These are phyloP conservation scores for Euura saliciscinereae DNA, from an alignment of 1,140 invertebrate genomes.

Conservation along the genomic window DNA sequence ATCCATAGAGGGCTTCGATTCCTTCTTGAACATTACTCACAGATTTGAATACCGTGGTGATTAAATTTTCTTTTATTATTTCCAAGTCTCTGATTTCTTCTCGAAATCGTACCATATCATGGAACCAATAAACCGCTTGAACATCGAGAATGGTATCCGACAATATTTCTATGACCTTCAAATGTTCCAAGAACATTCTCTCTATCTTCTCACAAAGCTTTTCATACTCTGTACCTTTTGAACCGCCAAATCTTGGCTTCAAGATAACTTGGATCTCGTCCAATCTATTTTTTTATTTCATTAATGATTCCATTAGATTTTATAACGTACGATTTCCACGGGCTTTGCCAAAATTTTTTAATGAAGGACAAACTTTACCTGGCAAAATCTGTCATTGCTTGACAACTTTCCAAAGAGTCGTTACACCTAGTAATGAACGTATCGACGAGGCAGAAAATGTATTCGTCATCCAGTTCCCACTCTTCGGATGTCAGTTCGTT, in stretches of 20 bases:
- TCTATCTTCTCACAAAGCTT: conserved; percentile 76
- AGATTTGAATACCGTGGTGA: conserved; percentile 69
- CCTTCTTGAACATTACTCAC: conserved; percentile 75
- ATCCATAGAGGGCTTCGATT: conserved; percentile 67
- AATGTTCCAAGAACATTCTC: conserved; percentile 71
- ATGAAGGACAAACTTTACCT: conserved; percentile 52
- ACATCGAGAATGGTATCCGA: conserved; percentile 75
- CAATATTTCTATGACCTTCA: conserved; percentile 66
- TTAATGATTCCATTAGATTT: background rate
- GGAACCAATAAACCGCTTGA: conserved; percentile 71
- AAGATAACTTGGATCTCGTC: conserved; percentile 68
- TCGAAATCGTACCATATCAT: conserved; percentile 75
- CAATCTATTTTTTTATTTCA: conserved; percentile 48
- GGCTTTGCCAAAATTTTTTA: no score
- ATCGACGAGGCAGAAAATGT: conserved; percentile 85
- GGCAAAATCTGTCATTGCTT: conserved; percentile 77
- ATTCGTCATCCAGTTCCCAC: conserved; percentile 80
- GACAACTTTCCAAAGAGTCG: conserved; percentile 84
- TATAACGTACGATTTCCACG: background rate
- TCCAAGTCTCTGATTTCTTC: conserved; percentile 71
- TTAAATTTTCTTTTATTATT: conserved; percentile 73
- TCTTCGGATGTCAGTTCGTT: conserved; percentile 51
- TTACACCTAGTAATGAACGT: conserved; percentile 83
- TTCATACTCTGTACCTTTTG: conserved; percentile 73
- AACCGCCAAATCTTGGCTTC: conserved; percentile 68